Conservation (phyloP, 2,797 vertebrate genomes). For the Rhinatrema bivittatum region DNA sequence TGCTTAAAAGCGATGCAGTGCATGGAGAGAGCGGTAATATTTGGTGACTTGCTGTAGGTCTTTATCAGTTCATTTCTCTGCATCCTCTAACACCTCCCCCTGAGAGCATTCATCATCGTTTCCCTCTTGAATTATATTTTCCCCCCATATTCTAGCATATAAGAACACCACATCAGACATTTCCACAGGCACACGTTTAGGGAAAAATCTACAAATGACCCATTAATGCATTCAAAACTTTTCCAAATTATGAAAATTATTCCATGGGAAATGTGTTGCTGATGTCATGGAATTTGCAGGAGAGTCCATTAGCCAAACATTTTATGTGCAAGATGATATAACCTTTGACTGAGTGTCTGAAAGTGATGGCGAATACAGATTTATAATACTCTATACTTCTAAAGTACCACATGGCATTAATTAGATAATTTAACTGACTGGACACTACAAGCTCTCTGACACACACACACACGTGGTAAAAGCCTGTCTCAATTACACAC, state of each 20-base stretch:
- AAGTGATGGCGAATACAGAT: slow-evolving; percentile 1
- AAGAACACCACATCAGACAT: background rate
- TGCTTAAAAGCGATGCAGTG: too few species aligned
- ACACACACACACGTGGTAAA: too few species aligned
- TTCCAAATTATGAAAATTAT: slow-evolving; percentile 10
- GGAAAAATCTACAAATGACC: slow-evolving; percentile 1
- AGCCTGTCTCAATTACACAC: too few species aligned
- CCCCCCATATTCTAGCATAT: background rate
- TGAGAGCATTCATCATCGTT: background rate
- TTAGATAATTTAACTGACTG: too few species aligned
- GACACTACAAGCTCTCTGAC: too few species aligned
- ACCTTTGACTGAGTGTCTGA: slow-evolving; percentile 1
- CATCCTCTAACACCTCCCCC: too few species aligned
- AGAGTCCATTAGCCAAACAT: slow-evolving; percentile 3
- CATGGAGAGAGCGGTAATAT: too few species aligned
- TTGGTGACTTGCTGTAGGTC: too few species aligned
- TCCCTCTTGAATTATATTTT: background rate
- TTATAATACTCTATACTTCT: too few species aligned
- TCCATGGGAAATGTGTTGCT: slow-evolving; percentile 8
- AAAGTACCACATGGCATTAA: too few species aligned
- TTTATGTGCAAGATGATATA: slow-evolving; percentile 14
- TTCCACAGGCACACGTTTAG: slow-evolving; percentile 7
- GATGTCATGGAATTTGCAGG: slow-evolving; percentile 10
- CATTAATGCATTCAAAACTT: slow-evolving; percentile 10
- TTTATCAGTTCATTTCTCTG: too few species aligned